A percentile compares a stretch with the other conserved stretches of the same genome.
Evolutionary conservation across 1,140 invertebrate species (phyloP).

Genomic region (Panagrolaimus sp.): DNA sequence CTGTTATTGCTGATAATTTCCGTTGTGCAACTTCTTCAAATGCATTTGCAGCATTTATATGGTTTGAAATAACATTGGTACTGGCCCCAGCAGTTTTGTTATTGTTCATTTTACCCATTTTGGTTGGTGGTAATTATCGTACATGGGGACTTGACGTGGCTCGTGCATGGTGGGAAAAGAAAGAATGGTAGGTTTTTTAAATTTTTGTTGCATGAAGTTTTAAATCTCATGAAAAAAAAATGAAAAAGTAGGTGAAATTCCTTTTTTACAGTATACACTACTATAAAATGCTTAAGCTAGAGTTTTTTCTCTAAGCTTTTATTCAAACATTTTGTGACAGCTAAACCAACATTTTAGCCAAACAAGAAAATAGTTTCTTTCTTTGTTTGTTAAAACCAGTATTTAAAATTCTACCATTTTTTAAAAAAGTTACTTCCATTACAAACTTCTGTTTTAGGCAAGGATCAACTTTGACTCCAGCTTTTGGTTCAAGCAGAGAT

Average conservation of each 20-base stretch:
- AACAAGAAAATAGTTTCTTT: too few species aligned
- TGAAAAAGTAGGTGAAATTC: too few species aligned
- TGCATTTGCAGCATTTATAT: too few species aligned
- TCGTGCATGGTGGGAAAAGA: conserved; percentile 29
- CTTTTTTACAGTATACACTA: too few species aligned
- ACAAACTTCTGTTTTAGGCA: conserved; percentile 15
- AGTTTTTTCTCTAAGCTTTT: too few species aligned
- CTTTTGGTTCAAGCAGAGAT: conserved; percentile 14
- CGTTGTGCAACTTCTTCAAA: conserved; percentile 23
- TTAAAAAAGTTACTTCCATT: neutral
- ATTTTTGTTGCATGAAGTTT: too few species aligned
- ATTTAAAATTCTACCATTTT: too few species aligned
- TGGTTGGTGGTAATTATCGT: conserved; percentile 27
- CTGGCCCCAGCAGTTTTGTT: conserved; percentile 25
- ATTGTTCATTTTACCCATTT: conserved; percentile 26
- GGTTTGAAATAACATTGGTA: conserved; percentile 15
- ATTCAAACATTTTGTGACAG: too few species aligned
- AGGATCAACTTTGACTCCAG: conserved; percentile 21
- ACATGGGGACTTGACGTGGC: conserved; percentile 27
- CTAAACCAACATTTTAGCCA: too few species aligned
- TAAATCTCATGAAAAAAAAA: too few species aligned
- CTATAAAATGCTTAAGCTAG: too few species aligned
- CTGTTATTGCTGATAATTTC: conserved; percentile 28
- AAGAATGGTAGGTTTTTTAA: conserved; percentile 27
- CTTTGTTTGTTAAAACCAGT: too few species aligned